Percentiles rank a stretch among this genome's conserved stretches.
Evolutionary conservation across 2,113 vertebrate genomes (phyloP).

Genomic region (Carassius gibelio): DNA sequence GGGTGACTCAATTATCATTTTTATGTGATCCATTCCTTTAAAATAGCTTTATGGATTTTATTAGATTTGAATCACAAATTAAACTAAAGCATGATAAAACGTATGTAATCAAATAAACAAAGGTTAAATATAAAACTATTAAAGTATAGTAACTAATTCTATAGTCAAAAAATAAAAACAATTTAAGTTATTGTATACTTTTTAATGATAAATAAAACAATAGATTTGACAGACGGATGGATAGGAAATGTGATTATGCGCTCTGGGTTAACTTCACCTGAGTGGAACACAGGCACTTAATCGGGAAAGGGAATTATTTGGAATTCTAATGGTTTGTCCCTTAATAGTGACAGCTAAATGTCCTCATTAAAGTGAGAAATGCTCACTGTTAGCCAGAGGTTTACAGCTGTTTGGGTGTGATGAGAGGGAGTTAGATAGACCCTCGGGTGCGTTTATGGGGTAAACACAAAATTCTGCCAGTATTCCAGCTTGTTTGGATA

Average conservation of each 20-base stretch:
- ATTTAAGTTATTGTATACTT: background rate
- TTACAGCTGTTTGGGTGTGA: constrained; percentile 6
- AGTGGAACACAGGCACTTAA: constrained; percentile 12
- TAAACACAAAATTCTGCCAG: background rate
- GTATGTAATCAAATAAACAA: background rate
- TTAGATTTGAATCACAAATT: background rate
- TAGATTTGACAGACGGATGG: too few relatives aligned
- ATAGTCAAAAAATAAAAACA: background rate
- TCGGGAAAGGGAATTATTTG: background rate
- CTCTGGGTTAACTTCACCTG: background rate
- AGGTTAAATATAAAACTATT: background rate
- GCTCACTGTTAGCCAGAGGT: background rate
- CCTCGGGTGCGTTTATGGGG: background rate
- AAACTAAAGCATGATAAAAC: background rate
- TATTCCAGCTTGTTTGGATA: background rate
- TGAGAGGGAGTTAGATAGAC: background rate
- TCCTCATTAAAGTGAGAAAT: constrained; percentile 27
- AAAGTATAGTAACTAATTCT: background rate
- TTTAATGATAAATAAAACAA: too few relatives aligned
- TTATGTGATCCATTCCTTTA: background rate
- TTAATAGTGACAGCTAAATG: constrained; percentile 21
- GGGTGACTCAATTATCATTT: background rate
- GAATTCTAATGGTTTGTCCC: background rate
- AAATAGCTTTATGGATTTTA: background rate
- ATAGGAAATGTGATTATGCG: background rate